Conservation (phyloP, 2,888 invertebrate species). For the Thelaira solivaga region DNA sequence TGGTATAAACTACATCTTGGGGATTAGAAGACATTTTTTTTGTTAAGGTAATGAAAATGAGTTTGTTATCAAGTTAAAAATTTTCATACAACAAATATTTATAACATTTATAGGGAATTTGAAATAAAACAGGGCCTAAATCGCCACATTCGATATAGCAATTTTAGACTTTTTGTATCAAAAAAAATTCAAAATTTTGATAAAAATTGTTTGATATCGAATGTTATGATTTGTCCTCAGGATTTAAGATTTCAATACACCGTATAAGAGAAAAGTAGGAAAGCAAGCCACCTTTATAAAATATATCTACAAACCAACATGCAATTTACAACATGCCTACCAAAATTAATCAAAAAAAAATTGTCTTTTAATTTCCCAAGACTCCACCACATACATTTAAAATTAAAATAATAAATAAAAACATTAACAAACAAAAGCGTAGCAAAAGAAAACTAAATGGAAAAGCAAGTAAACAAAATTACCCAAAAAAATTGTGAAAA, state of each 20-base stretch:
- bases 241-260: background rate
- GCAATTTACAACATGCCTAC: conserved; percentile 21
- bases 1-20: too few species aligned
- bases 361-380: conserved; percentile 4
- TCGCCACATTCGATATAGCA: too few species aligned
- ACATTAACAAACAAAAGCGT: background rate
- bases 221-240: too few species aligned
- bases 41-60: too few species aligned
- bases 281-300: background rate
- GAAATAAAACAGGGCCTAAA: too few species aligned
- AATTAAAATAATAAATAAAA: background rate
- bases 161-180: too few species aligned
- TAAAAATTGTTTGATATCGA: too few species aligned
- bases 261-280: background rate
- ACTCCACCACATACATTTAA: background rate
- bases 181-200: too few species aligned
- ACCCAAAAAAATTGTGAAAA: background rate
- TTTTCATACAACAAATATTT: too few species aligned
- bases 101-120: too few species aligned
- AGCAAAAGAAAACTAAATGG: background rate
- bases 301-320: background rate
- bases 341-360: background rate
- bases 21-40: too few species aligned
- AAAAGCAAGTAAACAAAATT: background rate
- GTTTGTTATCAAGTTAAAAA: too few species aligned